phyloP scores from a whole-genome alignment of 2,113 vertebrate genomes.

The Oceanodroma tethys region DNA sequence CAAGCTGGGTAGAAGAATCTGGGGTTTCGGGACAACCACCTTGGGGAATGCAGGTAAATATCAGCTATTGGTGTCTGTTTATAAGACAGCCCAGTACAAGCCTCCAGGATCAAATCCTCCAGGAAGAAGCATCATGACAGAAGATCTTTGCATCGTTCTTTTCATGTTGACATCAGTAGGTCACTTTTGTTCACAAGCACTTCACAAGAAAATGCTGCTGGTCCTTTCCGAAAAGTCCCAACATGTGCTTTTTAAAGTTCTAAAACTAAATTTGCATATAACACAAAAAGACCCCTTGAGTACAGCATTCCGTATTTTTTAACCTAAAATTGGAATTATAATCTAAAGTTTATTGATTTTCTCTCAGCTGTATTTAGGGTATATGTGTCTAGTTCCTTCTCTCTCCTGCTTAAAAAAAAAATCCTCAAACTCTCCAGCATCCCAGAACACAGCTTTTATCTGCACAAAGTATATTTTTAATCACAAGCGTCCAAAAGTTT shows the following conservation, averaged over 20 bases:
- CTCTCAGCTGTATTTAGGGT: neutral
- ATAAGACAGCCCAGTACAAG: neutral
- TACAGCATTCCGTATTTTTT: neutral
- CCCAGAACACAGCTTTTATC: neutral
- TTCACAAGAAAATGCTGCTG: neutral
- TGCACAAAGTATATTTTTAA: neutral
- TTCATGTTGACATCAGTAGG: neutral
- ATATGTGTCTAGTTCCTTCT: neutral
- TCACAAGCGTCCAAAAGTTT: neutral
- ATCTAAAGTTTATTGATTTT: neutral
- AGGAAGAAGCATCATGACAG: neutral
- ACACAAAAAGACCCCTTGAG: neutral
- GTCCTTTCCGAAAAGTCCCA: neutral
- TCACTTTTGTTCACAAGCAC: neutral
- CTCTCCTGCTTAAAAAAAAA: neutral
- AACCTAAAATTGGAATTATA: neutral
- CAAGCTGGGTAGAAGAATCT: neutral
- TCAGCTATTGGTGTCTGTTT: neutral
- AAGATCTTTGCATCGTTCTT: neutral
- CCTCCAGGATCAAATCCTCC: neutral
- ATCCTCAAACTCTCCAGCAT: neutral
- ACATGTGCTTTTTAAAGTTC: neutral
- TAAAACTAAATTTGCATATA: neutral
- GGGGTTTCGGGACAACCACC: neutral
- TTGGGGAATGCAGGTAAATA: neutral